Base-by-base conservation (phyloP, 2,888 invertebrate species). In the Trachelus tabidus region DNA sequence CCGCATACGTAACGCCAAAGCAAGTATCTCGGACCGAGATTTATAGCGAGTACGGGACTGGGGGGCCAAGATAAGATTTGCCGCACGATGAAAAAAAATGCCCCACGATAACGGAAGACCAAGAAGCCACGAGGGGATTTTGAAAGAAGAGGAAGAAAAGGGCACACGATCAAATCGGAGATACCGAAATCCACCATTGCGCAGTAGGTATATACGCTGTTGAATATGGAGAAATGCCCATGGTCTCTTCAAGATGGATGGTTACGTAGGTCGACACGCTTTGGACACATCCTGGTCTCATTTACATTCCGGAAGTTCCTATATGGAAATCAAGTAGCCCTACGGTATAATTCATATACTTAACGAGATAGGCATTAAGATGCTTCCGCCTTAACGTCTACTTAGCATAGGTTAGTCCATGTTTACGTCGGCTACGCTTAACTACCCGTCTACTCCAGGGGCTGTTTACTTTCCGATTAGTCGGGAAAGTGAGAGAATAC, bases 1-100 rank as follows among this genome's bases (percentile, higher is more conserved):
- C 81, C 82, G 87, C 83, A 85, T 87, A 87, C 85, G 82, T 85
- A 87, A 87, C 82, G 81, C 81, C 73, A 34, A 74, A 68, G 73
- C 77, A 76, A 81, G 80, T 78, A 73, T 73, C 74, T 79, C 75
- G 73, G 68, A 68, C 79, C 69, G 79, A 83, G 83, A 87, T 87
- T 87, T 87, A 87, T 85, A 80, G 83, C 75, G 76, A 77, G 76
- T 71, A 82, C 79, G 77, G 78, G 68, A 78, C 73, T 78, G 69
- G 71, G 79, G 75, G 79, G 76, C 77, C 76, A 74, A 86, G 83
- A 87, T 84, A 83, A 86, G 83, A 83, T 80, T 81, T 77, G 69
- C 74, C 76, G 76, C 71, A 74, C 77, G 74, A 79, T 82, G 79
- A 81, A 83, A 81, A 81, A 77, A 40, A 56, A 56, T 56, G 9